A percentile compares a stretch with the other conserved stretches of the same genome.
Evolutionary conservation across 2,888 invertebrate genomes (phyloP).

Genomic region (Ochropacha duplaris): DNA sequence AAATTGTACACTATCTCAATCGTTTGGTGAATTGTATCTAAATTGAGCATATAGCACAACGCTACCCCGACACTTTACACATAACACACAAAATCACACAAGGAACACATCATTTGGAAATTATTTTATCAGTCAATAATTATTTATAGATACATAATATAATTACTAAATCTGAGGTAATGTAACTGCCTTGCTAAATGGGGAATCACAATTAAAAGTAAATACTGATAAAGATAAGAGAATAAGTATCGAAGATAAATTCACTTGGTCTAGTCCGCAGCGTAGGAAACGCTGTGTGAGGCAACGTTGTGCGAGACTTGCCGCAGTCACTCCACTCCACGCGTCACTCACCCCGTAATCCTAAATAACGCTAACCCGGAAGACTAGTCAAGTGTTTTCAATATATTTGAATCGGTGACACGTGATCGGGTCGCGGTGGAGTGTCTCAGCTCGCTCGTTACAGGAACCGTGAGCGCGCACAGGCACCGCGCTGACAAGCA

Average conservation of each 20-base stretch:
- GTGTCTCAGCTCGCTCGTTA: slow-evolving; percentile 44
- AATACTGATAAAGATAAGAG: slow-evolving; percentile 77
- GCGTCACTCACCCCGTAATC: slow-evolving; percentile 14
- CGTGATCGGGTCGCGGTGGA: slow-evolving; percentile 22
- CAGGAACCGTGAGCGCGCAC: slow-evolving; percentile 27
- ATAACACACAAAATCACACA: slow-evolving; percentile 68
- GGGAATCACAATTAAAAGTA: slow-evolving; percentile 73
- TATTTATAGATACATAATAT: slow-evolving; percentile 62
- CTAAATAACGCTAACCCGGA: not conserved
- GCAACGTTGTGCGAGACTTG: slow-evolving; percentile 74
- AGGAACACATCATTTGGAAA: slow-evolving; percentile 79
- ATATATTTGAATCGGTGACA: not conserved
- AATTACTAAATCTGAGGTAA: slow-evolving; percentile 77
- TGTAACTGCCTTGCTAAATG: slow-evolving; percentile 73
- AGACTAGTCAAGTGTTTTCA: not conserved
- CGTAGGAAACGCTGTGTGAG: slow-evolving; percentile 69
- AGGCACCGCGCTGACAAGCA: slow-evolving; percentile 13
- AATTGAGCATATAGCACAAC: slow-evolving; percentile 83
- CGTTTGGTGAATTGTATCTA: slow-evolving; percentile 81
- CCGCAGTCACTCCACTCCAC: slow-evolving; percentile 42
- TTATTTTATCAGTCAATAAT: slow-evolving; percentile 79
- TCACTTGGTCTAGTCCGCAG: slow-evolving; percentile 44
- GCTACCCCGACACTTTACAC: slow-evolving; percentile 74
- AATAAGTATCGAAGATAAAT: slow-evolving; percentile 39
- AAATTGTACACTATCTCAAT: slow-evolving; percentile 81